Evolutionary conservation across 2,113 vertebrate genomes (phyloP), one percentile per base, ranked within the genome.

Genomic region (Clarias magur): DNA sequence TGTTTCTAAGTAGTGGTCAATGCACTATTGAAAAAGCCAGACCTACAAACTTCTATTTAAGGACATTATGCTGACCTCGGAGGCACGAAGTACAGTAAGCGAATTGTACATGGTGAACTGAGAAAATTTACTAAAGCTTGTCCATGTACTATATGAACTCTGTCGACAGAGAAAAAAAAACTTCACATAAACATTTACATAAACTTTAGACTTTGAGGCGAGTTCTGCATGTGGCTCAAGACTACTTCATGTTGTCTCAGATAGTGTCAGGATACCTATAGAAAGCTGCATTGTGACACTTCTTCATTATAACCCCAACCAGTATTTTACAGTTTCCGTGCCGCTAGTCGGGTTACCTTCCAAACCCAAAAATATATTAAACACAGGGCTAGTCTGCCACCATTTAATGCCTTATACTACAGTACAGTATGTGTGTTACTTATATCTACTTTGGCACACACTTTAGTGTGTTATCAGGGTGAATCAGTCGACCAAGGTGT

Each of bases 401-500:
- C 4, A 13, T 53, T 23, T 48, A 13, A 38, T 42, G 8, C 23
- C 9, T 23, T 73, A 73, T 23, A 73, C 42, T 73, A 48, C 48
- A 8, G 48, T 48, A 48, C 48, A 48, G 42, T 42, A 42, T 25
- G 11, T 25, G 11, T 48, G 23, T 25, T 10, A 75, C 3, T 75
- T 25, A 17, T 19, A 6, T 42, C 42, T 48, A 48, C 48, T 48
- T 48, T 48, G 6, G 6, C 7, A 48, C 7, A 48, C 34, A 78
- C 48, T 70, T 80, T 59, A 85, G 79, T 57, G 86, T 72, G 59
- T n/a, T 68, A 15, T 53, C 84, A 21, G 60, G 60, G 63, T 67
- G 59, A 4, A 65, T 68, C 78, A 59, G n/a, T 60, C 79, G 13
- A 57, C 4, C 30, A 23, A 42, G 4, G 8, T 57, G 79, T 82